A percentile compares a stretch with the other conserved stretches of the same genome.
These are phyloP conservation scores for Hemiscyllium ocellatum DNA, from an alignment of 2,113 vertebrate species.

Conservation along the genomic window DNA sequence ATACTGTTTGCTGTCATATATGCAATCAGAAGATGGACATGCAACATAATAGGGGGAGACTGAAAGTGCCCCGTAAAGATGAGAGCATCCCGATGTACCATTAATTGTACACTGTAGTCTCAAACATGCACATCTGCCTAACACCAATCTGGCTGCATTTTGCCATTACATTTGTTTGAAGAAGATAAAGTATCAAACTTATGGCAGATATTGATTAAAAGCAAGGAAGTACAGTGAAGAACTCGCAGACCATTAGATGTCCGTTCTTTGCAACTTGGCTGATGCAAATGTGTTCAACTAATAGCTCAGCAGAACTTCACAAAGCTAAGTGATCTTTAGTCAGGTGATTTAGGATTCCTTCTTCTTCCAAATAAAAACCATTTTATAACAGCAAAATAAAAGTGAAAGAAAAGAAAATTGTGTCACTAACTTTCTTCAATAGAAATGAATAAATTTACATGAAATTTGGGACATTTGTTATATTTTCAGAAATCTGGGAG, in stretches of 20 bases:
- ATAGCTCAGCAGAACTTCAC: not conserved
- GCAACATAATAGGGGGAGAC: conserved; percentile 2
- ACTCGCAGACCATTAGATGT: not conserved
- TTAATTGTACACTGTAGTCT: not conserved
- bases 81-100: not conserved
- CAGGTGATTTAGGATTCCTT: not conserved
- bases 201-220: not conserved
- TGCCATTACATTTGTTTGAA: not conserved
- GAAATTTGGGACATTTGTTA: not conserved
- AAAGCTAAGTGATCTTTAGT: not conserved
- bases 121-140: not conserved
- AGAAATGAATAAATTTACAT: not conserved
- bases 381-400: not conserved
- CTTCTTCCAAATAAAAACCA: not conserved
- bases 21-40: conserved; percentile 23
- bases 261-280: not conserved
- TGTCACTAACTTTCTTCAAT: not conserved
- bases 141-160: not conserved
- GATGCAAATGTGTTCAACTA: not conserved
- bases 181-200: conserved; percentile 10
- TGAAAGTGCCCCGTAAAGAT: conserved; percentile 3
- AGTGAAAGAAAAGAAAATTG: not conserved
- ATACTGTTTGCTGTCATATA: conserved; percentile 19
- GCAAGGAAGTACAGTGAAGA: not conserved
- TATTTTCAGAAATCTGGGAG: not conserved